phyloP scores from a whole-genome alignment of 2,888 invertebrate species.

The Masnerella sp. region DNA sequence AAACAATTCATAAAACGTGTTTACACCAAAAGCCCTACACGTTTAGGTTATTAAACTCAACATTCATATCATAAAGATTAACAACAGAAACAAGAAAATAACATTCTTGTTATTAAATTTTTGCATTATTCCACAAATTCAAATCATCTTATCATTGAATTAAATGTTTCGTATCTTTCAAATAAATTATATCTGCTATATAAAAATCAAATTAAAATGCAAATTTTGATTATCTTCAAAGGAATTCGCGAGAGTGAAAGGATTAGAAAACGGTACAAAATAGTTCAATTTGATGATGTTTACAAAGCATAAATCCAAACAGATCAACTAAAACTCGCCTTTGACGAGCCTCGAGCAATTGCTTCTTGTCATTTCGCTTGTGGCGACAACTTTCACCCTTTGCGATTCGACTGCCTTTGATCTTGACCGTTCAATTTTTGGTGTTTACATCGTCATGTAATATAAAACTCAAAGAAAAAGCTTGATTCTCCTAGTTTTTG shows the following conservation, averaged over 20 bases:
- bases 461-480: constrained; percentile 13
- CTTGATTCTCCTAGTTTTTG: neutral
- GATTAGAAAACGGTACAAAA: neutral
- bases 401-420: constrained; percentile 30
- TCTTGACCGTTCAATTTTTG: constrained; percentile 37
- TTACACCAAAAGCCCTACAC: too few species aligned
- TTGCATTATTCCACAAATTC: too few species aligned
- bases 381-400: constrained; percentile 30
- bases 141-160: too few species aligned
- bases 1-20: too few species aligned
- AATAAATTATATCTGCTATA: too few species aligned
- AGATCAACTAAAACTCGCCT: constrained; percentile 21
- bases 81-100: too few species aligned
- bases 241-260: too few species aligned
- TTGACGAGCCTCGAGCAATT: constrained; percentile 32
- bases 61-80: too few species aligned
- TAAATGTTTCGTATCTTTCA: too few species aligned
- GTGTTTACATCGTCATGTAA: constrained; percentile 17
- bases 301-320: constrained; percentile 23
- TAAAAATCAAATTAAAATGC: too few species aligned
- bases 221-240: neutral
- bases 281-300: constrained; percentile 5
- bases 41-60: too few species aligned
- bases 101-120: too few species aligned
- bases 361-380: constrained; percentile 32